A percentile compares a stretch with the other conserved stretches of the same genome.
phyloP scores from a whole-genome alignment of 2,888 invertebrate species.

The Carcina quercana region DNA sequence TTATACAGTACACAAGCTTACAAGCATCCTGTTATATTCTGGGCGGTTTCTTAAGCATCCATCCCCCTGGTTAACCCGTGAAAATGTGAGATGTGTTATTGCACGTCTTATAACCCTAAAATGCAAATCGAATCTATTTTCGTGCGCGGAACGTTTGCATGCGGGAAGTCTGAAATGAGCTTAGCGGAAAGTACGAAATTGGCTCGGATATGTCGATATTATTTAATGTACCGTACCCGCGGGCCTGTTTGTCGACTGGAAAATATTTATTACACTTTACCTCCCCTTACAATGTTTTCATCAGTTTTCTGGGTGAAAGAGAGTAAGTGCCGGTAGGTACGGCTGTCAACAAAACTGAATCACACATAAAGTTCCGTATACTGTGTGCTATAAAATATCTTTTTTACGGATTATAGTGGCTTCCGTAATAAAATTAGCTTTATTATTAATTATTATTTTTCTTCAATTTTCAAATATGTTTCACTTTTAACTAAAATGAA shows the following conservation, averaged over 20 bases:
- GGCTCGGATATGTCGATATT: conserved; percentile 66
- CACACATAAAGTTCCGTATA: too few species aligned
- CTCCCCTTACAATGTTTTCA: too few species aligned
- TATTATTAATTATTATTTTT: too few species aligned
- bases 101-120: conserved; percentile 47
- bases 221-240: conserved; percentile 58
- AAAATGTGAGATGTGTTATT: conserved; percentile 40
- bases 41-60: too few species aligned
- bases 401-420: too few species aligned
- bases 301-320: too few species aligned
- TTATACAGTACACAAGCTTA: conserved; percentile 3
- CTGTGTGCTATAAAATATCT: too few species aligned
- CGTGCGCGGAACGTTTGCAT: conserved; percentile 54
- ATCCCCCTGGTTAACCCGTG: conserved; percentile 21
- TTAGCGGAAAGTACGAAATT: conserved; percentile 60
- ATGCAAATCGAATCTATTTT: conserved; percentile 60
- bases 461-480: too few species aligned
- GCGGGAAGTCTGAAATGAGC: conserved; percentile 58
- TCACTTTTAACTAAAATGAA: too few species aligned
- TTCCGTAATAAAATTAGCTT: too few species aligned
- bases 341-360: too few species aligned
- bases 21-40: conserved; percentile 2
- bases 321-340: too few species aligned
- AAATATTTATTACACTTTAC: conserved; percentile 57
- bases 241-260: conserved; percentile 58